These are phyloP conservation scores for Limnephilus auricula DNA, from an alignment of 2,888 invertebrate species.

Conservation along the genomic window DNA sequence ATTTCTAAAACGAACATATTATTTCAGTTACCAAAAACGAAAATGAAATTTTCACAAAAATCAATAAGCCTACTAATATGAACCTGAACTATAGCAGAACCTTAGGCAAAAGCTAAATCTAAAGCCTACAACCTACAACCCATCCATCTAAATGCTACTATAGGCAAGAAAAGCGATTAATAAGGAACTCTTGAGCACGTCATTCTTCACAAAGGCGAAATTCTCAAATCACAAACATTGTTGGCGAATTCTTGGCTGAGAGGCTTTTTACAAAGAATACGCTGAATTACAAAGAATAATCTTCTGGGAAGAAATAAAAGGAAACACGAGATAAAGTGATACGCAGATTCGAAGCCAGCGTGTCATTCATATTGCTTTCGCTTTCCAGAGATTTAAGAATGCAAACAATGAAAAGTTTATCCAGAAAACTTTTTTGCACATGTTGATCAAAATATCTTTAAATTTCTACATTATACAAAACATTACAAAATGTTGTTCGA, in stretches of 20 bases:
- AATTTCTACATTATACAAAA: not conserved
- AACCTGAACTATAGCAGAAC: not conserved
- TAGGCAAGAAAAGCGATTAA: slow-evolving; percentile 19
- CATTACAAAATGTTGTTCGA: too few relatives aligned
- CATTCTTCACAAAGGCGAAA: slow-evolving; percentile 30
- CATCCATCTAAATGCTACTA: not conserved
- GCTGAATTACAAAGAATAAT: not conserved
- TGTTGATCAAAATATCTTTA: not conserved
- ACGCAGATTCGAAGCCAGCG: slow-evolving; percentile 4
- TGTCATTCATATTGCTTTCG: slow-evolving; percentile 14
- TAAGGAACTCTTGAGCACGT: slow-evolving; percentile 12
- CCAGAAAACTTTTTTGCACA: not conserved
- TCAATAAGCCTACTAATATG: not conserved
- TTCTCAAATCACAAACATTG: slow-evolving; percentile 39
- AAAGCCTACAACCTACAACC: not conserved
- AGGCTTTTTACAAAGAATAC: not conserved
- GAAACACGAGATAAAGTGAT: slow-evolving; percentile 27
- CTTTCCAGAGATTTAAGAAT: not conserved
- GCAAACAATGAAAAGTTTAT: not conserved
- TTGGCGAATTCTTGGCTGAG: slow-evolving; percentile 8
- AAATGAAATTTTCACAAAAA: not conserved
- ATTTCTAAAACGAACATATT: too few relatives aligned
- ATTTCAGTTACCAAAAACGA: not conserved
- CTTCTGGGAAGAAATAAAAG: not conserved
- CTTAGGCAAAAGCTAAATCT: not conserved